phyloP scores from a whole-genome alignment of 2,113 vertebrate genomes.

The Marmota flaviventris region DNA sequence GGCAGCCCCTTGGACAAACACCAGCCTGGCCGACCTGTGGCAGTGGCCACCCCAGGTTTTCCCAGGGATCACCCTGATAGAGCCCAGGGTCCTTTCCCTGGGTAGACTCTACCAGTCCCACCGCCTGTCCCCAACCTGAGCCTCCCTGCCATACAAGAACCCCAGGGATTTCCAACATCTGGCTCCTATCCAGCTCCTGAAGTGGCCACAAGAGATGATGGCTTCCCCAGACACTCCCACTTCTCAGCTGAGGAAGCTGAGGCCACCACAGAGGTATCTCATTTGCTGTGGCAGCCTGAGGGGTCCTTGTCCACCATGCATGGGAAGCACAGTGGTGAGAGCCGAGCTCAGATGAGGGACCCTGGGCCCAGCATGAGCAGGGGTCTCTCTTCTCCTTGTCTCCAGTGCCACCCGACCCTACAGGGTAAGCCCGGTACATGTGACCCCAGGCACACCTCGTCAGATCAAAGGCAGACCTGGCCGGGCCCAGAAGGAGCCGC shows the following conservation, averaged over 20 bases:
- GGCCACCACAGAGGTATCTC: neutral
- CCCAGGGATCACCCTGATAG: no score
- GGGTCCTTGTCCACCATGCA: rapidly evolving
- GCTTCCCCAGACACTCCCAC: neutral
- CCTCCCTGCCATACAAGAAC: neutral
- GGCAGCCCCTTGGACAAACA: neutral
- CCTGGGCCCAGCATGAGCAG: neutral
- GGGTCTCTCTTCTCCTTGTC: neutral
- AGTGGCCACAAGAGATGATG: rapidly evolving
- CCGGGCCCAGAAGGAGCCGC: neutral
- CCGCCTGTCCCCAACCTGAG: neutral
- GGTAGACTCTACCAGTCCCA: neutral
- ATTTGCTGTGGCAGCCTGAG: rapidly evolving
- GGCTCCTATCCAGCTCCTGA: neutral
- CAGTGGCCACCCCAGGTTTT: neutral
- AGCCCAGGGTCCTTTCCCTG: neutral
- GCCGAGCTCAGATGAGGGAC: neutral
- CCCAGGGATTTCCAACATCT: no score
- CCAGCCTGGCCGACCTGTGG: rapidly evolving
- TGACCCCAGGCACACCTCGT: neutral
- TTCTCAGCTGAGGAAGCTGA: neutral
- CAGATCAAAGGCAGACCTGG: neutral
- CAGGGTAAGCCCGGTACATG: neutral
- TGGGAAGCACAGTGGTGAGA: rapidly evolving
- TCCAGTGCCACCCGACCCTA: neutral